Conservation (phyloP, 2,113 vertebrate species). For the Cyanocitta stelleri region DNA sequence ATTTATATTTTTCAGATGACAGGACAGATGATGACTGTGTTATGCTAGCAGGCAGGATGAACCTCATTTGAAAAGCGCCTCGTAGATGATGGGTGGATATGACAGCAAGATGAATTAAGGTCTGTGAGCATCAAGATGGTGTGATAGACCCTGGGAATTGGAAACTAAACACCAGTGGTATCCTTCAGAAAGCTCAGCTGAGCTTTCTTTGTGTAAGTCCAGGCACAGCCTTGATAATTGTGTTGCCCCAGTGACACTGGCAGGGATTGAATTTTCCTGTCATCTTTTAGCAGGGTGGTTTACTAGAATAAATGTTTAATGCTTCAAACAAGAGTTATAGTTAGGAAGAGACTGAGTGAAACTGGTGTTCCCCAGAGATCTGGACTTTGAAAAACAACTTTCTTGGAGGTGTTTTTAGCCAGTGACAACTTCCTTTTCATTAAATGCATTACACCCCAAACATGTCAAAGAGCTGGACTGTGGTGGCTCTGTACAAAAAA, state of each 20-base stretch:
- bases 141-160: slow-evolving; percentile 53
- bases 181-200: slow-evolving; percentile 38
- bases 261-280: not conserved
- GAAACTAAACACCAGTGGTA: slow-evolving; percentile 13
- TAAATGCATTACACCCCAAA: not conserved
- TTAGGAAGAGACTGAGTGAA: not conserved
- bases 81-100: slow-evolving; percentile 10
- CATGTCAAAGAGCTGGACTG: not conserved
- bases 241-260: not conserved
- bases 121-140: slow-evolving; percentile 19
- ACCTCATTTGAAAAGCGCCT: slow-evolving; percentile 49
- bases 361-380: not conserved
- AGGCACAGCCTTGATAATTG: slow-evolving; percentile 12
- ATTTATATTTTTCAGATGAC: slow-evolving; percentile 65
- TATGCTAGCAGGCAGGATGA: slow-evolving; percentile 58
- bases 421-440: not conserved
- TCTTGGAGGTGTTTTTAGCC: not conserved
- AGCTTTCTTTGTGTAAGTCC: slow-evolving; percentile 8
- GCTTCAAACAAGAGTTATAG: not conserved
- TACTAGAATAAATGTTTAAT: not conserved
- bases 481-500: not conserved
- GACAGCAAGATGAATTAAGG: slow-evolving; percentile 64
- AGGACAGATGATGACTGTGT: slow-evolving; percentile 63
- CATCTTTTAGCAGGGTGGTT: not conserved
- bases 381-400: not conserved